Evolutionary conservation across 2,888 invertebrate genomes (phyloP), one percentile per base, ranked within the genome.

Genomic region (Blastobasis adustella): DNA sequence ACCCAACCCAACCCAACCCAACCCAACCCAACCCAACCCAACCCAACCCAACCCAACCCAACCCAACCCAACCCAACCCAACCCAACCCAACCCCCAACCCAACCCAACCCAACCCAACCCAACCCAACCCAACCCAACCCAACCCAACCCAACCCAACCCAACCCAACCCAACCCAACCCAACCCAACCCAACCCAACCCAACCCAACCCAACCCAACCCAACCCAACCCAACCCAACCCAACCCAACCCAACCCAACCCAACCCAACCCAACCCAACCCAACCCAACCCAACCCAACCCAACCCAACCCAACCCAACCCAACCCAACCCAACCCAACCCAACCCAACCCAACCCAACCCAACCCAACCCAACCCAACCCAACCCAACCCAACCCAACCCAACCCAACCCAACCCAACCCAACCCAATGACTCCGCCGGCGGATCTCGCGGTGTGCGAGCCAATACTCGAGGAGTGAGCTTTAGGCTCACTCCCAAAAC

Each of bases 211-310:
- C 46, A 49, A 49, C 49, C 52, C 47, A 52, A 52, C 52, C 52
- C 38, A 52, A 49, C n/a, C 8, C 23, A 50, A 52, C 47, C 54
- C 49, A 51, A 54, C 49, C 52, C 41, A 53, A 53, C 54, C 57
- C 51, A 57, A 57, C 57, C 57, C 49, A 57, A 57, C 57, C 57
- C 49, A 57, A 57, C 57, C 57, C 49, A 57, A 57, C 54, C 57
- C 51, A 57, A 57, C 54, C 57, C 49, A 54, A 56, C 54, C 56
- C 51, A 57, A 57, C 57, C 57, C 51, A 57, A 57, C 57, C 57
- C 53, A 55, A 55, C 55, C 55, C 47, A 55, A 55, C 55, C 53
- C 47, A 55, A 52, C 52, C 52, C 46, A 53, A 53, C 53, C 53
- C 47, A 53, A 53, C 53, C 53, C 49, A 53, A 49, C 49, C 53